Conservation (phyloP, 2,888 invertebrate genomes). For the Carcina quercana region DNA sequence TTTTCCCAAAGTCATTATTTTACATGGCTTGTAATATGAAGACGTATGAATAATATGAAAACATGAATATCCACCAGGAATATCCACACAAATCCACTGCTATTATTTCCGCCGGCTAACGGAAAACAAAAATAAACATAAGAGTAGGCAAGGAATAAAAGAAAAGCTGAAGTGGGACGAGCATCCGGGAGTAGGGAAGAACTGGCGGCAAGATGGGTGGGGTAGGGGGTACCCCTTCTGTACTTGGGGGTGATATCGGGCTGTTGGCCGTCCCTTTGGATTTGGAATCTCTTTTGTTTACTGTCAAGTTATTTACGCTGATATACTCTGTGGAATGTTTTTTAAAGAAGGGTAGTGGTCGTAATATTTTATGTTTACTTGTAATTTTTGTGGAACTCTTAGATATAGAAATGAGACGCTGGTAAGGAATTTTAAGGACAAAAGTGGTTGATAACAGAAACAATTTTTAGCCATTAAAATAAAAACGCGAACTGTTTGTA, state of each 20-base stretch:
- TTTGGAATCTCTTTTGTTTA: conserved; percentile 56
- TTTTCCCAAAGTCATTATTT: too few species aligned
- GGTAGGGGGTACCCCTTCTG: conserved; percentile 17
- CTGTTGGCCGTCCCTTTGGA: conserved; percentile 30
- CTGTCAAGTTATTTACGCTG: conserved; percentile 44
- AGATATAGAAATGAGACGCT: too few species aligned
- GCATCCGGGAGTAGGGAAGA: conserved; percentile 49
- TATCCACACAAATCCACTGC: conserved; percentile 43
- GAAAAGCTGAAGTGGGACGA: conserved; percentile 67
- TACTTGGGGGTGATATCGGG: conserved; percentile 16
- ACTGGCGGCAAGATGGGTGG: conserved; percentile 32
- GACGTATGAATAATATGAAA: too few species aligned
- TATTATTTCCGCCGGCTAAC: conserved; percentile 66
- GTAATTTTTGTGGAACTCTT: too few species aligned
- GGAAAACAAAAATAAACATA: conserved; percentile 72
- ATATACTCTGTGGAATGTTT: conserved; percentile 35
- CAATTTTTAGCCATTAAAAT: too few species aligned
- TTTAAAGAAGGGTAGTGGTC: conserved; percentile 18
- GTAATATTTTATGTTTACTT: too few species aligned
- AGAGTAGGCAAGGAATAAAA: conserved; percentile 63
- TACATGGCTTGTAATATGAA: too few species aligned
- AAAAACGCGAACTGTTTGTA: too few species aligned
- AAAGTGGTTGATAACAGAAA: too few species aligned
- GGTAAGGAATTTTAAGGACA: too few species aligned
- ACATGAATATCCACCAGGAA: conserved; percentile 8